phyloP scores from a whole-genome alignment of 2,888 invertebrate genomes.

The Phoenoteleia sp. region DNA sequence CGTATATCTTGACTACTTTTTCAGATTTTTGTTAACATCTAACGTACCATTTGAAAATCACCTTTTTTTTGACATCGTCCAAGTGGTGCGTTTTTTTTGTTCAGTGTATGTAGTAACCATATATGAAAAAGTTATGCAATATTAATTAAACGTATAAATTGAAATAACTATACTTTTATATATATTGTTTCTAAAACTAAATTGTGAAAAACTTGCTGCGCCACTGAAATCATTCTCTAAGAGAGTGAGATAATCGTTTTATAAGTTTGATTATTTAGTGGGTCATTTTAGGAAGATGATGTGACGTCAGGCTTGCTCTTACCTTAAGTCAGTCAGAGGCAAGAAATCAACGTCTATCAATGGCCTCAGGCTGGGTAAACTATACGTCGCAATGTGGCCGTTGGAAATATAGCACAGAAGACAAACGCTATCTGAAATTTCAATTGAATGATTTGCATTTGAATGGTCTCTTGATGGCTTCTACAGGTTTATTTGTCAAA shows the following conservation, averaged over 20 bases:
- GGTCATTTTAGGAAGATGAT: constrained; percentile 53
- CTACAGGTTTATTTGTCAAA: neutral
- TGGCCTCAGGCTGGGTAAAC: constrained; percentile 97
- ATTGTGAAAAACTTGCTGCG: constrained; percentile 57
- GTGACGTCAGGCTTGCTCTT: constrained; percentile 79
- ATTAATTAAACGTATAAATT: too few relatives aligned
- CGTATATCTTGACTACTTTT: too few relatives aligned
- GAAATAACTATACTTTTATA: too few relatives aligned
- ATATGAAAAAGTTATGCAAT: too few relatives aligned
- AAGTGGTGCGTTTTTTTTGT: too few relatives aligned
- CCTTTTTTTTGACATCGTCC: too few relatives aligned
- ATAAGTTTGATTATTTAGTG: constrained; percentile 61
- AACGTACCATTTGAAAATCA: too few relatives aligned
- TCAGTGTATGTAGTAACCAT: too few relatives aligned
- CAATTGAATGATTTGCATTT: constrained; percentile 62
- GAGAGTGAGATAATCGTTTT: constrained; percentile 67
- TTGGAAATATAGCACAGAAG: constrained; percentile 97
- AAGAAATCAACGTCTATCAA: constrained; percentile 98
- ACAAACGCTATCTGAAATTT: constrained; percentile 95
- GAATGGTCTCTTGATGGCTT: constrained; percentile 14
- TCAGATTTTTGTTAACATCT: too few relatives aligned
- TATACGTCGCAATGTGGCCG: constrained; percentile 97
- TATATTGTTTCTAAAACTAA: too few relatives aligned
- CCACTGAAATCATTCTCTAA: constrained; percentile 64
- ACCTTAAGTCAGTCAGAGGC: constrained; percentile 98